Percentiles rank a stretch among this genome's conserved stretches.
phyloP scores from a whole-genome alignment of 2,797 vertebrate species.

The Myiothlypis coronata region DNA sequence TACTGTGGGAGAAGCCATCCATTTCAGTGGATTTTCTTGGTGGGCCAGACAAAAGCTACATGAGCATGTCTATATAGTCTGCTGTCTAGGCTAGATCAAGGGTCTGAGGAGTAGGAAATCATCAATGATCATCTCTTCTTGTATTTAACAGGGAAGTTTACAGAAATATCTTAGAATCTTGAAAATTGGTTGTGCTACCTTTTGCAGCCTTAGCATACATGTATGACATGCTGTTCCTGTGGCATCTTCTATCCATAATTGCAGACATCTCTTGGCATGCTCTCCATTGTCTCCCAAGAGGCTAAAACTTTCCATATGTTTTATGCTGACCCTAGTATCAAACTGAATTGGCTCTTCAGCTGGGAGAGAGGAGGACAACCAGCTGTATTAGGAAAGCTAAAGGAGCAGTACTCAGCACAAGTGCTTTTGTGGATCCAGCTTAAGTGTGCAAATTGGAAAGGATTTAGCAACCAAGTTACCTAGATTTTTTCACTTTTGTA shows the following conservation, averaged over 20 bases:
- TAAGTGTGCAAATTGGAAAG: not conserved
- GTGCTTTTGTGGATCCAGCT: not conserved
- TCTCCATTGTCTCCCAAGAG: not conserved
- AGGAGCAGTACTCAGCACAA: not conserved
- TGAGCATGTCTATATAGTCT: fast-evolving
- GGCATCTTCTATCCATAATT: not conserved
- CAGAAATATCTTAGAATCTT: not conserved
- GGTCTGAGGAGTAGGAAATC: not conserved
- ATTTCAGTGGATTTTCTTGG: not conserved
- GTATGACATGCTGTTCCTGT: not conserved
- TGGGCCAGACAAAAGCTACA: not conserved
- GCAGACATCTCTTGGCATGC: not conserved
- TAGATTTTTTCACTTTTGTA: not conserved
- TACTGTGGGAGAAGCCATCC: not conserved
- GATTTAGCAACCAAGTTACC: not conserved
- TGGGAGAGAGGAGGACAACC: not conserved
- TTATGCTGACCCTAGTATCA: not conserved
- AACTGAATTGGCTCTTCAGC: not conserved
- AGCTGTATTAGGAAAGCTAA: not conserved
- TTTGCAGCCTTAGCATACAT: not conserved
- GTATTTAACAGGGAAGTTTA: not conserved
- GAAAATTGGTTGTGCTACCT: not conserved
- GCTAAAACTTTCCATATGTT: not conserved
- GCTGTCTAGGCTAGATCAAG: not conserved
- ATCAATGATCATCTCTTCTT: not conserved